Percentiles rank a stretch among this genome's conserved stretches.
phyloP scores from a whole-genome alignment of 2,797 vertebrate species.

The Takifugu rubripes region DNA sequence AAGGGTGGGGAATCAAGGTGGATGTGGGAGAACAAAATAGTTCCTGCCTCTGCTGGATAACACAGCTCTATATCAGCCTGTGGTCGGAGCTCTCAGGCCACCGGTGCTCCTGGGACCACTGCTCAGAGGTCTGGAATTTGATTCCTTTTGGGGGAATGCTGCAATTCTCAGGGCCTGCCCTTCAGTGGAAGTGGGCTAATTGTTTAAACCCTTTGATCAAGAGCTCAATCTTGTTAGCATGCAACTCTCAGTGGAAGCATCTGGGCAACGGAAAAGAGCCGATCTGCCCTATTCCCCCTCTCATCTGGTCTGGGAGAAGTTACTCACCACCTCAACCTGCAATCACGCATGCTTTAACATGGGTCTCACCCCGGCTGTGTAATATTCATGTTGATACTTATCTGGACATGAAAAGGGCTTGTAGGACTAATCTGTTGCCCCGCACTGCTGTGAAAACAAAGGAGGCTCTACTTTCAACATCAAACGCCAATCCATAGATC shows the following conservation, averaged over 20 bases:
- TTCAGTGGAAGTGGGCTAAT: constrained; percentile 75
- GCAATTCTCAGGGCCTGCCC: constrained; percentile 56
- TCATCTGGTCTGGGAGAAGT: constrained; percentile 57
- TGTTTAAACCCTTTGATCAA: constrained; percentile 79
- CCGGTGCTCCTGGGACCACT: constrained; percentile 55
- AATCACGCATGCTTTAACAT: constrained; percentile 17
- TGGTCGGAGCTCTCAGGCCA: constrained; percentile 61
- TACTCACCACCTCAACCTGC: constrained; percentile 39
- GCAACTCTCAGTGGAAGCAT: constrained; percentile 74
- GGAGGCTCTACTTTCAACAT: constrained; percentile 50
- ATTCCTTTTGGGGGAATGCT: constrained; percentile 55
- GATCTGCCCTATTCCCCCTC: constrained; percentile 36
- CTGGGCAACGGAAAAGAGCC: constrained; percentile 60
- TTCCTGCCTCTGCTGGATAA: constrained; percentile 67
- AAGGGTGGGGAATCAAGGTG: constrained; percentile 61
- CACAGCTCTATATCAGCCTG: constrained; percentile 54
- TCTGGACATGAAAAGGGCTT: constrained; percentile 61
- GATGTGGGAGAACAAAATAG: constrained; percentile 65
- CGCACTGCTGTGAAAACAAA: constrained; percentile 55
- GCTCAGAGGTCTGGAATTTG: constrained; percentile 72
- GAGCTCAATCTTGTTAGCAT: constrained; percentile 77
- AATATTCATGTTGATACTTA: constrained; percentile 70
- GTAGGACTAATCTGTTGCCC: constrained; percentile 57
- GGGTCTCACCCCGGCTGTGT: constrained; percentile 40
- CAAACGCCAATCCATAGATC: constrained; percentile 47